These are phyloP conservation scores for Gymnocypris eckloni DNA, from an alignment of 2,797 vertebrate species.

Conservation along the genomic window DNA sequence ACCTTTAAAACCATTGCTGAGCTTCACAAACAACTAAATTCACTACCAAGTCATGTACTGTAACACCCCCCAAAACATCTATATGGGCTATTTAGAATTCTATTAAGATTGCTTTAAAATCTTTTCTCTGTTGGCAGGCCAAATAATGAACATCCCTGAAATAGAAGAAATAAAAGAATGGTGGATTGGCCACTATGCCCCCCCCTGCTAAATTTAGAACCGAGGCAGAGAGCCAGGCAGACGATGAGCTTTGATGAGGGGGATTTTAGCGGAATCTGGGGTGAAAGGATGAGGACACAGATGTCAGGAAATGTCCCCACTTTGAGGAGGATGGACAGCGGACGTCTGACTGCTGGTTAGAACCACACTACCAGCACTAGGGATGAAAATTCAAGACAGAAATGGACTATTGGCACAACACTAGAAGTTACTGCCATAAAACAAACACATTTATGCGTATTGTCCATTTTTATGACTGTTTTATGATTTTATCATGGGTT, in stretches of 20 bases:
- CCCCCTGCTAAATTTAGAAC: conserved; percentile 42
- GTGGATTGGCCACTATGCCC: background rate
- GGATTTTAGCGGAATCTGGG: conserved; percentile 54
- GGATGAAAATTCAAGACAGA: background rate
- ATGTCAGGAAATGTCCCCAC: conserved; percentile 67
- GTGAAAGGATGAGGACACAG: conserved; percentile 68
- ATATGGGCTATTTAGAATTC: background rate
- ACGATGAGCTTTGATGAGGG: conserved; percentile 50
- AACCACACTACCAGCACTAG: background rate
- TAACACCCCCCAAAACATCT: background rate
- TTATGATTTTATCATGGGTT: background rate
- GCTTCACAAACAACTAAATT: background rate
- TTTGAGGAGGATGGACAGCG: conserved; percentile 41
- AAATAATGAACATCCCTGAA: background rate
- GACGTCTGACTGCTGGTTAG: background rate
- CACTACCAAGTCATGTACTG: background rate
- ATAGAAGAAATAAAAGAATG: background rate
- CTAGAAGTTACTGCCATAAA: background rate
- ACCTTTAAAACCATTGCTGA: background rate
- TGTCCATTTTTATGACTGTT: background rate
- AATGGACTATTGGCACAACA: background rate
- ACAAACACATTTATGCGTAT: background rate
- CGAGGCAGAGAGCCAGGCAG: conserved; percentile 11
- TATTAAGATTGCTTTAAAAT: background rate
- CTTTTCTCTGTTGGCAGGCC: background rate